Conservation (phyloP, 2,888 invertebrate species). For the Chrysopilus asiliformis region DNA sequence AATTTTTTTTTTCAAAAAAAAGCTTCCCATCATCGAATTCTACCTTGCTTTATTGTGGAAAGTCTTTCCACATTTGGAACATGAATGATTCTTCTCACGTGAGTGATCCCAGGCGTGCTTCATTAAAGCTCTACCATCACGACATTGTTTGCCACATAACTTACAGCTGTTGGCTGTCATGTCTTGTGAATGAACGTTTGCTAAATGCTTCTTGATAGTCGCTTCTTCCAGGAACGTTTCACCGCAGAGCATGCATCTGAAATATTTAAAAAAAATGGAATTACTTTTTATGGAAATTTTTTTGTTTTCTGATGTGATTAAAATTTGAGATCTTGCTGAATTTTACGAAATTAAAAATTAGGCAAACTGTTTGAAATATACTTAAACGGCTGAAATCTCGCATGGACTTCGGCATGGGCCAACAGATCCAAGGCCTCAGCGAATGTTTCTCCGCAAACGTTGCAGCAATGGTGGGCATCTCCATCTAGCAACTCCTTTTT, state of each 20-base stretch:
- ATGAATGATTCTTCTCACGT: slow-evolving; percentile 46
- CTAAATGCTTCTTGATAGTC: slow-evolving; percentile 49
- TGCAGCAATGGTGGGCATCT: slow-evolving; percentile 49
- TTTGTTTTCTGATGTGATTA: no score
- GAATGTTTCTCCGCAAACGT: slow-evolving; percentile 67
- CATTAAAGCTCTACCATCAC: slow-evolving; percentile 49
- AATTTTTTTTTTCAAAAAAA: slow-evolving; percentile 5
- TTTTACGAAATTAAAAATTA: not conserved
- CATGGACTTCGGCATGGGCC: slow-evolving; percentile 68
- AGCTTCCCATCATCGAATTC: not conserved
- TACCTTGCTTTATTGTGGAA: slow-evolving; percentile 52
- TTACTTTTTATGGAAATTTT: not conserved
- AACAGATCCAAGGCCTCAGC: slow-evolving; percentile 60
- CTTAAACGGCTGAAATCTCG: slow-evolving; percentile 43
- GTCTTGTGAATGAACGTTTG: slow-evolving; percentile 44
- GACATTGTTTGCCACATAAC: slow-evolving; percentile 53
- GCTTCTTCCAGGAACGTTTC: slow-evolving; percentile 48
- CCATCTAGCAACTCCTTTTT: slow-evolving; percentile 15
- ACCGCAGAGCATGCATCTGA: slow-evolving; percentile 51
- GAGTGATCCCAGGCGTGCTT: slow-evolving; percentile 60
- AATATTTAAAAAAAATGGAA: slow-evolving; percentile 1
- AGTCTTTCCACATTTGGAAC: slow-evolving; percentile 54
- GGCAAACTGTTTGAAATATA: no score
- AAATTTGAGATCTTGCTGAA: no score
- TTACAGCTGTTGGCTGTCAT: slow-evolving; percentile 52